Base-by-base conservation (phyloP, 1,140 invertebrate species). In the Drosophila azteca region DNA sequence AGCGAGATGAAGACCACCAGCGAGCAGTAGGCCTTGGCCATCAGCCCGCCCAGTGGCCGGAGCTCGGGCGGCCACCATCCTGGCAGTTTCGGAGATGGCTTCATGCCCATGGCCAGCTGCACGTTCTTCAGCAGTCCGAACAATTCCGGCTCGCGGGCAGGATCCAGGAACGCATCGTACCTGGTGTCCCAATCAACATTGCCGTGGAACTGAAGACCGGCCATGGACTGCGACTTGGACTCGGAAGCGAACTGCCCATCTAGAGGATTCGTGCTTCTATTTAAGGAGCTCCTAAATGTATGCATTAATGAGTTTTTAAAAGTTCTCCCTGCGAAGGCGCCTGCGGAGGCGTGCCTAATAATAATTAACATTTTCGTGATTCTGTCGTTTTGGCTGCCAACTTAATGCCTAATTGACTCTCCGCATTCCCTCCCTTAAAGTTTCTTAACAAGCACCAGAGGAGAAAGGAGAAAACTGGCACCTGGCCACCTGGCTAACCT, bases 221-320 rank as follows among this genome's bases (percentile, higher is more conserved):
- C 83, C 83, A 87, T 87, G 15, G 24, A 63, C n/a, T 60, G 13
- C 5, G 8, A 24, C 26, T n/a, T 20, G 13, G 15, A n/a, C 20
- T 45, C 45, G 22, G 22, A 41, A 20, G 51, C 58, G n/a, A 60
- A 76, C 60, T 82, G 55, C 52, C 68, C 62, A 75, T 70, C 65
- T 43, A 5, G 2, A 9, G 29, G 8, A 13, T 3, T 22, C 13
- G 8, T 15, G 17, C 20, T 8, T 49, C 77, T 85, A 79, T 85
- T 79, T 85, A 85, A 78, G 46, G 58, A 11, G 7, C 43, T 39
- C 43, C 46, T 43, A 54, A 88, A 83, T 88, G 70, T 88, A 88
- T 88, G 83, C 83, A 83, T 79, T 88, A 88, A 88, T 88, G 83
- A 88, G 79, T 49, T 88, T 88, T 88, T 88, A 88, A 87, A 88